phyloP scores from a whole-genome alignment of 2,888 invertebrate species.

The Villa cingulata region DNA sequence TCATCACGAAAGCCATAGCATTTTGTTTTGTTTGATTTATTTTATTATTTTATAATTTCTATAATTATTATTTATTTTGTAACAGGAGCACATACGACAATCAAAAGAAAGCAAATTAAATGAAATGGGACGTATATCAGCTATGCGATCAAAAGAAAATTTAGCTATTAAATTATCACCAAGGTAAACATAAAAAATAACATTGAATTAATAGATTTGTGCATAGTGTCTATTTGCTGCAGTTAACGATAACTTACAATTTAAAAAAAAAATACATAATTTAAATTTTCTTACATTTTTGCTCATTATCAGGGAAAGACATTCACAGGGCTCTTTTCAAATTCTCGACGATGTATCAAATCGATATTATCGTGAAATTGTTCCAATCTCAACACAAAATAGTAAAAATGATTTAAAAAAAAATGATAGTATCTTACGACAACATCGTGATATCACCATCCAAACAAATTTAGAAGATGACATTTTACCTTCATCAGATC shows the following conservation, averaged over 20 bases:
- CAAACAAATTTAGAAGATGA: constrained; percentile 27
- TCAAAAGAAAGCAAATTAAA: constrained; percentile 69
- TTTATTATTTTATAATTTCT: too few relatives aligned
- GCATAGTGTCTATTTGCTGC: neutral
- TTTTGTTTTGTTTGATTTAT: too few relatives aligned
- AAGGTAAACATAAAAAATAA: constrained; percentile 12
- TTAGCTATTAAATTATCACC: constrained; percentile 23
- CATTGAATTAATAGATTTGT: too few relatives aligned
- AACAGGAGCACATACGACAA: constrained; percentile 62
- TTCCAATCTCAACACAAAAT: constrained; percentile 27
- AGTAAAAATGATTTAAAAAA: constrained; percentile 27
- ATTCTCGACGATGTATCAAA: constrained; percentile 34
- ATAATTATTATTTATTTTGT: constrained; percentile 11
- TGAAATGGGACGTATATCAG: constrained; percentile 42
- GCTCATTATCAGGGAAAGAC: constrained; percentile 26
- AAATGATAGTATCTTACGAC: constrained; percentile 24
- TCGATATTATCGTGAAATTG: constrained; percentile 32
- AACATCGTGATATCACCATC: constrained; percentile 30
- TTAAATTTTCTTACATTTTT: neutral
- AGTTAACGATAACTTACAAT: too few relatives aligned
- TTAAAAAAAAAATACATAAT: neutral
- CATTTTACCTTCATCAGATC: constrained; percentile 8
- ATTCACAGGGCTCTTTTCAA: constrained; percentile 33
- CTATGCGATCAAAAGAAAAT: constrained; percentile 35
- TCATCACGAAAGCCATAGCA: too few relatives aligned